Evolutionary conservation across 2,888 invertebrate species (phyloP).

Genomic region (Dichetophora obliterata): DNA sequence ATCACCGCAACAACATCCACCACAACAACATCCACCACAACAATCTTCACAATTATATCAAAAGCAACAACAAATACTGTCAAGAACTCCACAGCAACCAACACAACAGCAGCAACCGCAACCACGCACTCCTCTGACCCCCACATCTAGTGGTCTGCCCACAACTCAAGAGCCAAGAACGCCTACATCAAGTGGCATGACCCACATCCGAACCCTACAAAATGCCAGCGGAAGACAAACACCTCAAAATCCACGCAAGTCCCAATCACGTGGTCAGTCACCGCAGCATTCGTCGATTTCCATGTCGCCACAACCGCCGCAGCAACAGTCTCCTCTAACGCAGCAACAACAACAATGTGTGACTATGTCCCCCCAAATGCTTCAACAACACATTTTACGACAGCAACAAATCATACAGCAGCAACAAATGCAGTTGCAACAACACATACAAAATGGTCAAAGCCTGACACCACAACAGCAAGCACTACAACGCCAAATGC

Average conservation of each 20-base stretch:
- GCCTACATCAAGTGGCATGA: slow-evolving; percentile 45
- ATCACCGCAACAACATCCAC: slow-evolving; percentile 9
- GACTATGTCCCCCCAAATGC: slow-evolving; percentile 61
- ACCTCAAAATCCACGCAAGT: slow-evolving; percentile 60
- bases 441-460: slow-evolving; percentile 63
- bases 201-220: slow-evolving; percentile 56
- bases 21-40: slow-evolving; percentile 49
- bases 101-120: slow-evolving; percentile 61
- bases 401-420: slow-evolving; percentile 65
- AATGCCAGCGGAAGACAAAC: slow-evolving; percentile 58
- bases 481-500: slow-evolving; percentile 72
- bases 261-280: slow-evolving; percentile 54
- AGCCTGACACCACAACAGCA: slow-evolving; percentile 63
- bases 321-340: slow-evolving; percentile 50
- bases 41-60: slow-evolving; percentile 53
- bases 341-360: slow-evolving; percentile 59
- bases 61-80: slow-evolving; percentile 42
- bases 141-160: slow-evolving; percentile 50
- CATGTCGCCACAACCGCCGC: slow-evolving; percentile 60
- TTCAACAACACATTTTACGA: slow-evolving; percentile 58
- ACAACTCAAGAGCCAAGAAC: slow-evolving; percentile 44
- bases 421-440: slow-evolving; percentile 62
- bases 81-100: slow-evolving; percentile 53
- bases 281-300: slow-evolving; percentile 60
- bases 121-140: slow-evolving; percentile 49